A percentile compares a stretch with the other conserved stretches of the same genome.
Conservation (phyloP, 2,113 vertebrate genomes). For the Poeciliopsis prolifica region DNA sequence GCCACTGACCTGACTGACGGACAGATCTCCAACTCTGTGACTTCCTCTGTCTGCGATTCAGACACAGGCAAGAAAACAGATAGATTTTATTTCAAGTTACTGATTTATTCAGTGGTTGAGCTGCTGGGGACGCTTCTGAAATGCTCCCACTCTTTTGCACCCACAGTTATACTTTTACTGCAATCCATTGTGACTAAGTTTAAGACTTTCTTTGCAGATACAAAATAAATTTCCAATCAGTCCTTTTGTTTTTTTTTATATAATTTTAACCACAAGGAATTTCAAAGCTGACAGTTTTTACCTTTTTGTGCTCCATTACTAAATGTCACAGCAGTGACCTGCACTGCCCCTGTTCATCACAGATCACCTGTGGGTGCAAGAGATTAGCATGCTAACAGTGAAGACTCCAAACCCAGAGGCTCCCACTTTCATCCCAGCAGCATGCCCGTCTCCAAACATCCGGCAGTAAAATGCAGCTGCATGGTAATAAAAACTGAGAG, state of each 20-base stretch:
- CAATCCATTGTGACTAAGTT: neutral
- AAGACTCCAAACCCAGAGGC: constrained; percentile 45
- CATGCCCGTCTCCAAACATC: constrained; percentile 40
- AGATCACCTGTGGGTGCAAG: constrained; percentile 12
- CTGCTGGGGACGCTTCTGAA: constrained; percentile 38
- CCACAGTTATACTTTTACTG: neutral
- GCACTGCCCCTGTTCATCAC: neutral
- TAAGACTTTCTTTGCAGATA: neutral
- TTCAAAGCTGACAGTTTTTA: neutral
- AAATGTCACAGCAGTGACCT: neutral
- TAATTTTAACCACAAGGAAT: neutral
- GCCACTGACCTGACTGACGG: constrained; percentile 52
- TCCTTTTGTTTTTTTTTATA: neutral
- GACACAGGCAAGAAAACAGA: constrained; percentile 19
- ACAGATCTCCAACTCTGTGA: constrained; percentile 25
- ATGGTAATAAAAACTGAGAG: constrained; percentile 11
- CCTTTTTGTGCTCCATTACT: neutral
- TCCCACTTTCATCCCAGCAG: constrained; percentile 50
- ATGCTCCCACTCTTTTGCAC: neutral
- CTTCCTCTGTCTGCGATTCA: neutral
- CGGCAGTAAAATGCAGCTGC: neutral
- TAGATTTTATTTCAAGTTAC: constrained; percentile 37
- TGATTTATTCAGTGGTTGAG: constrained; percentile 53
- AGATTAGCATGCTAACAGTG: constrained; percentile 22
- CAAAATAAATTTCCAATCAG: neutral